Conservation (phyloP, 2,797 vertebrate genomes). For the Xiphorhynchus erythropygius region DNA sequence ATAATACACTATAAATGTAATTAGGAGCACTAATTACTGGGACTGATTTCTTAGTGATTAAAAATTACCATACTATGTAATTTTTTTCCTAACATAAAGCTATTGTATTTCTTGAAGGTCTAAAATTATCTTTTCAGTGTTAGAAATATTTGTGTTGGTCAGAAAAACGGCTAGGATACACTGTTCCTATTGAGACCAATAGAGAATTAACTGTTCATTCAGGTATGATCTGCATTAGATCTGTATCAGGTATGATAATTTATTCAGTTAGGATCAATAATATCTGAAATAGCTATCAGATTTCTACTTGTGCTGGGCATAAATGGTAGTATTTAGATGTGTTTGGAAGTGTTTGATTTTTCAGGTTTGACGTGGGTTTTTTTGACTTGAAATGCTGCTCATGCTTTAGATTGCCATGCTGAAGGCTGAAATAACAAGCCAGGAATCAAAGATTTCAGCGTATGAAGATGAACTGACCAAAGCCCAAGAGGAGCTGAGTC, state of each 20-base stretch:
- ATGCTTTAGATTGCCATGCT: constrained; percentile 86
- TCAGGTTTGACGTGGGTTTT: accelerated
- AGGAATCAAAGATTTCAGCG: constrained; percentile 89
- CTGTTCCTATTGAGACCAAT: neutral
- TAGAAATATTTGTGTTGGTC: neutral
- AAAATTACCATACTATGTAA: neutral
- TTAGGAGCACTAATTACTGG: neutral
- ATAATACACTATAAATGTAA: neutral
- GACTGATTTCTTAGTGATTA: neutral
- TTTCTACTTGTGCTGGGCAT: neutral
- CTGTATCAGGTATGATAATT: neutral
- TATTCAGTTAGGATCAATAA: neutral
- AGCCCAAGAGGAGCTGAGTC: constrained; percentile 89
- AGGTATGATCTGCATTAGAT: neutral
- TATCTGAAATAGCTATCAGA: neutral
- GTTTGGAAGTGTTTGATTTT: neutral
- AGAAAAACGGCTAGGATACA: neutral
- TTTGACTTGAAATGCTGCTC: neutral
- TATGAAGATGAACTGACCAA: constrained; percentile 91
- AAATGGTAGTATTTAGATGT: neutral
- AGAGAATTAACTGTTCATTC: neutral
- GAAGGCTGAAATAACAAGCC: constrained; percentile 88
- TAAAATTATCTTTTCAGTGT: neutral
- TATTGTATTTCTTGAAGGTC: neutral
- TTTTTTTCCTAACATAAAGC: neutral